These are phyloP conservation scores for Bombyx huttoni DNA, from an alignment of 2,888 invertebrate species.

Conservation along the genomic window DNA sequence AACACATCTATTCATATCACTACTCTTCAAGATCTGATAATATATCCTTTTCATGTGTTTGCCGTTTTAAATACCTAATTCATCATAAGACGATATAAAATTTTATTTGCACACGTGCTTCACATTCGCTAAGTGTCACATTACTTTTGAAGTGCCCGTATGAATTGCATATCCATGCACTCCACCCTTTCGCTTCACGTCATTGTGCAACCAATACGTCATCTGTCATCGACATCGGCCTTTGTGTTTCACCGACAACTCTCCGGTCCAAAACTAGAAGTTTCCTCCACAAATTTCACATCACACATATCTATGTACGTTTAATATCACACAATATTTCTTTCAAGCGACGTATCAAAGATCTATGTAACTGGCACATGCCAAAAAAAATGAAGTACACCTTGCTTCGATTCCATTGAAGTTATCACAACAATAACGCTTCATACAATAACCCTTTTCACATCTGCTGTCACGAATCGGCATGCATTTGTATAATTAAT, in stretches of 20 bases:
- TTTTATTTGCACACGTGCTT: constrained; percentile 41
- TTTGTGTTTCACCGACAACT: constrained; percentile 55
- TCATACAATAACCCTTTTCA: constrained; percentile 48
- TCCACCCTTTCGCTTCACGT: constrained; percentile 55
- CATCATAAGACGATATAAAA: constrained; percentile 2
- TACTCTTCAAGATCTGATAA: no score
- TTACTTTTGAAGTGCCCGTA: constrained; percentile 65
- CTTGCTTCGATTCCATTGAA: constrained; percentile 43
- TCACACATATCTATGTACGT: background rate
- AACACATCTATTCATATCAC: no score
- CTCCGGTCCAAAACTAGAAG: background rate
- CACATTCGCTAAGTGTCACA: constrained; percentile 46
- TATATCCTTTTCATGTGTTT: background rate
- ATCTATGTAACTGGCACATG: constrained; percentile 21
- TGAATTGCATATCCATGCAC: constrained; percentile 64
- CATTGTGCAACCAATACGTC: constrained; percentile 65
- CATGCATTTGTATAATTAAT: constrained; percentile 12
- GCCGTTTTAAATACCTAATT: background rate
- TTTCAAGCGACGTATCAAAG: constrained; percentile 3
- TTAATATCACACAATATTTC: constrained; percentile 3
- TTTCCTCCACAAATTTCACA: constrained; percentile 6
- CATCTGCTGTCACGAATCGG: constrained; percentile 43
- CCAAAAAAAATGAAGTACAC: constrained; percentile 38
- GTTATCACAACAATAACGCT: constrained; percentile 42
- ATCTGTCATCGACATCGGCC: constrained; percentile 45